Conservation (phyloP, 2,797 vertebrate genomes). For the Micropoecilia bifurca region DNA sequence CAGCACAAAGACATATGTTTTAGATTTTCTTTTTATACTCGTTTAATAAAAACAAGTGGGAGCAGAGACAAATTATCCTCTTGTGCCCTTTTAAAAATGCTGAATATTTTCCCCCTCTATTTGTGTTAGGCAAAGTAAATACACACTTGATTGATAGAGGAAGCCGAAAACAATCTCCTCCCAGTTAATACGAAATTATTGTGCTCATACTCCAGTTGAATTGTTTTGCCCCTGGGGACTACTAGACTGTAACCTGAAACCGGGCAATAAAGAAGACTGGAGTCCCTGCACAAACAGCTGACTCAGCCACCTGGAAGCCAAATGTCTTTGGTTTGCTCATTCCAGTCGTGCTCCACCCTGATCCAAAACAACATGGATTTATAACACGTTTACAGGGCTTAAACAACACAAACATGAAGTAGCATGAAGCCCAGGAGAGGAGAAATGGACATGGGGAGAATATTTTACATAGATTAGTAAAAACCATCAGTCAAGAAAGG, state of each 20-base stretch:
- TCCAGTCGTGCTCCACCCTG: constrained; percentile 64
- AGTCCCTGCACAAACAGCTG: constrained; percentile 66
- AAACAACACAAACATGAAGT: constrained; percentile 41
- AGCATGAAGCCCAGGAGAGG: constrained; percentile 10
- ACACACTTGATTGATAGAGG: constrained; percentile 29
- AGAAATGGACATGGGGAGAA: constrained; percentile 21
- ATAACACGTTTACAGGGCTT: constrained; percentile 48
- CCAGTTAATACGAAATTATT: constrained; percentile 21
- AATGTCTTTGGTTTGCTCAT: constrained; percentile 68
- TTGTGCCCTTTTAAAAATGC: constrained; percentile 9
- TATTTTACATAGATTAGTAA: constrained; percentile 25
- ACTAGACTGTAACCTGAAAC: constrained; percentile 56
- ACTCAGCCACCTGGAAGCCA: constrained; percentile 77
- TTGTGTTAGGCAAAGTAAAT: constrained; percentile 27
- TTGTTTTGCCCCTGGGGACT: constrained; percentile 36
- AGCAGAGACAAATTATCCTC: constrained; percentile 8
- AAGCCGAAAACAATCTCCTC: constrained; percentile 33
- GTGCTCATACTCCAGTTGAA: constrained; percentile 17
- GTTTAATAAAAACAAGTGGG: background rate
- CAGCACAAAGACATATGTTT: constrained; percentile 1
- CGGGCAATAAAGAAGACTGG: constrained; percentile 41
- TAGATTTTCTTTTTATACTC: constrained; percentile 5
- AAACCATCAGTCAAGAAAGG: background rate
- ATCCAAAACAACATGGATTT: constrained; percentile 67
- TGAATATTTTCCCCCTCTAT: constrained; percentile 20